Evolutionary conservation across 2,888 invertebrate genomes (phyloP), one percentile per base, ranked within the genome.

Genomic region (Heliconius aoede): DNA sequence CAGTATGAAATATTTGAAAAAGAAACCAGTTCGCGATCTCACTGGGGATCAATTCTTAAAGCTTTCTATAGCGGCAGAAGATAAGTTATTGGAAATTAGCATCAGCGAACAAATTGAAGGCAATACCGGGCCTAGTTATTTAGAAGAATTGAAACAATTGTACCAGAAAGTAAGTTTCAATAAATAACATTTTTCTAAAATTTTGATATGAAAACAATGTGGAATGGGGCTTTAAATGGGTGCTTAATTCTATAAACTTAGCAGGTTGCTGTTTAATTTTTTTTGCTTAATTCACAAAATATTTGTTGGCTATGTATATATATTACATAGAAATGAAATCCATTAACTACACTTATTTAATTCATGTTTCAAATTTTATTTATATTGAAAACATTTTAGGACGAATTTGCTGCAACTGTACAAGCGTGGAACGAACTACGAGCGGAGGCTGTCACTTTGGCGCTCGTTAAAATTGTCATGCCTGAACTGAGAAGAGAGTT

Each of bases 391-490:
- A 55, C n/a, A n/a, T 55, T 15, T 60, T 84, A 97, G 95, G 99
- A 99, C 91, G 99, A 99, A 89, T 99, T 98, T 90, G 98, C 98
- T 83, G 97, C 97, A 82, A 97, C 97, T 81, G 98, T 98, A 0
- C 97, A 99, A 88, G 98, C 98, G 83, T 99, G 99, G 99, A 99
- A 99, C 91, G 96, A 96, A 2, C 88, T 99, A 72, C 95, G 99
- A 61, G 96, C 96, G 1, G 97, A 98, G 84, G 98, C 98, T 74
- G 97, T 99, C 0, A 97, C 98, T 84, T 94, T 98, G 79, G 99
- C 99, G 0, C 95, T 99, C 72, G 97, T 95, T 30, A 97, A 97
- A 86, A 97, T 99, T 88, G 96, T 99, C 7, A 96, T 98, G 86
- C 99, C 99, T 0, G 97, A 98, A 86, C 94, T 99, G 82, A 95